These are phyloP conservation scores for Peribatodes rhomboidaria DNA, from an alignment of 2,888 invertebrate species.

Conservation along the genomic window DNA sequence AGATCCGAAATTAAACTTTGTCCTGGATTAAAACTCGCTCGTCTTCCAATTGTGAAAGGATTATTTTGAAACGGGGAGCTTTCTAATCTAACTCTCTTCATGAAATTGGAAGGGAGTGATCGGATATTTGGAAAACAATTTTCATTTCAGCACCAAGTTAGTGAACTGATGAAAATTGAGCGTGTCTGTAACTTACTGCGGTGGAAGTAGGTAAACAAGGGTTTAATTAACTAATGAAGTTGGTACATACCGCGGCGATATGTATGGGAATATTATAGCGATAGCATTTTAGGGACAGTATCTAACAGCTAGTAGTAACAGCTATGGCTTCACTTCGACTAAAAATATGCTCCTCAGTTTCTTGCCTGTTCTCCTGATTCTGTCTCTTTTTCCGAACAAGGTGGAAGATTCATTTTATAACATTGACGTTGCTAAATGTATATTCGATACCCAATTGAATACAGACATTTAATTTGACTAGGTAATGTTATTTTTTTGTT, in stretches of 20 bases:
- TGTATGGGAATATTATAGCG: too few species aligned
- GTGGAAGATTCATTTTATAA: too few species aligned
- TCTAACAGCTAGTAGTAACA: too few species aligned
- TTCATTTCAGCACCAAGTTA: slow-evolving; percentile 34
- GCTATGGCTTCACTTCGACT: too few species aligned
- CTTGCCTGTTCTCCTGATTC: too few species aligned
- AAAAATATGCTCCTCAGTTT: too few species aligned
- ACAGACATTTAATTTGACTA: too few species aligned
- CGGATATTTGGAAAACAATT: slow-evolving; percentile 43
- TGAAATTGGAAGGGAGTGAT: slow-evolving; percentile 31
- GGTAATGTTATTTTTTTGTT: too few species aligned
- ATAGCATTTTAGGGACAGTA: too few species aligned
- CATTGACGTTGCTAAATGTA: too few species aligned
- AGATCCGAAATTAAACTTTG: slow-evolving; percentile 28
- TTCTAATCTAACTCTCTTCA: slow-evolving; percentile 24
- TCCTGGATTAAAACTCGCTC: slow-evolving; percentile 24
- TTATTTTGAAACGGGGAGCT: slow-evolving; percentile 20
- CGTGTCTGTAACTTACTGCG: neutral
- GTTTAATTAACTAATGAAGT: slow-evolving; percentile 24
- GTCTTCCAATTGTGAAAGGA: slow-evolving; percentile 26
- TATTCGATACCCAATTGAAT: too few species aligned
- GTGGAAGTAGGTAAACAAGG: slow-evolving; percentile 14
- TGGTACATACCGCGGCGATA: neutral
- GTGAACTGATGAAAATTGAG: slow-evolving; percentile 22
- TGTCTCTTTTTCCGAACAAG: too few species aligned